phyloP scores from a whole-genome alignment of 2,888 invertebrate genomes.

The Euplagia quadripunctaria region DNA sequence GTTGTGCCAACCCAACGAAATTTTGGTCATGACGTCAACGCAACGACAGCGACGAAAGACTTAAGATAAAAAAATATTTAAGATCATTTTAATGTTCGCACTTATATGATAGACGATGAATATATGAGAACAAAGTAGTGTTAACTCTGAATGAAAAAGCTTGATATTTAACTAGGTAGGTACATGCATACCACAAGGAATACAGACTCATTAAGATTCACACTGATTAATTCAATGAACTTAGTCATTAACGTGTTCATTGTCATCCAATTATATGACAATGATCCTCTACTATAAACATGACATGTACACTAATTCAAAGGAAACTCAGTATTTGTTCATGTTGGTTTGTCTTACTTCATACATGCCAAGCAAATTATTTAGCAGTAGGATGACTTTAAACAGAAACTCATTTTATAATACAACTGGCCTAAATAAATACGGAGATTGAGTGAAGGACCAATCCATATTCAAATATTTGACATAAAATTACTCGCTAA shows the following conservation, averaged over 20 bases:
- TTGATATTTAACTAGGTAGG: background rate
- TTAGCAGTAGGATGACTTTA: background rate
- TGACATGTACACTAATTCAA: background rate
- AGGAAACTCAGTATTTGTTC: background rate
- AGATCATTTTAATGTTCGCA: background rate
- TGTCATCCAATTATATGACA: constrained; percentile 28
- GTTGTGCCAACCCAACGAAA: constrained; percentile 36
- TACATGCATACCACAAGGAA: constrained; percentile 3
- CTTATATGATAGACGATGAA: background rate
- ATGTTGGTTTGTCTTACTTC: background rate
- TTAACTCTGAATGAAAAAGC: no score
- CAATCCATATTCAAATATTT: constrained; percentile 13
- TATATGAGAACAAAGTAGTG: background rate
- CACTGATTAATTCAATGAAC: constrained; percentile 50
- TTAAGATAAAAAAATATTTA: background rate
- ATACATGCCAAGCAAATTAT: background rate
- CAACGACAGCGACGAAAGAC: background rate
- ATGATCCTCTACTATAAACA: constrained; percentile 6
- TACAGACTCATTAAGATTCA: constrained; percentile 39
- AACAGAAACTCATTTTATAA: background rate
- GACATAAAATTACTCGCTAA: background rate
- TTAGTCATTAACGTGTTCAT: constrained; percentile 33
- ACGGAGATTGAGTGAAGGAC: background rate
- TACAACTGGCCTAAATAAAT: constrained; percentile 6
- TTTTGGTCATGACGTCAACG: constrained; percentile 23